These are phyloP conservation scores for Drosophila elegans DNA, from an alignment of 1,140 invertebrate genomes.

Conservation along the genomic window DNA sequence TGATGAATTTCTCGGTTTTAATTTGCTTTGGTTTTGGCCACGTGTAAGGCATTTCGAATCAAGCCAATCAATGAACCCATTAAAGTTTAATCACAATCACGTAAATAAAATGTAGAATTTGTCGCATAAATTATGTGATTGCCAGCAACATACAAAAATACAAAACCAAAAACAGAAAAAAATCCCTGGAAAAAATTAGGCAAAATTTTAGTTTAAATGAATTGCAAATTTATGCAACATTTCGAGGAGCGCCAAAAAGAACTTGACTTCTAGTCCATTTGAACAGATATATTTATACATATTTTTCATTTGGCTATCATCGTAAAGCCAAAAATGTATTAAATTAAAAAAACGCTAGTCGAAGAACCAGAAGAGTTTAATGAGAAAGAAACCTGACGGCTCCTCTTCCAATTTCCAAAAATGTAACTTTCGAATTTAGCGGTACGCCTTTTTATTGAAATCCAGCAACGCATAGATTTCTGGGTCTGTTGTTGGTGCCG, in stretches of 20 bases:
- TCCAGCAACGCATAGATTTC: slow-evolving; percentile 36
- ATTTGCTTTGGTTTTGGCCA: slow-evolving; percentile 32
- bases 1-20: slow-evolving; percentile 59
- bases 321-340: slow-evolving; percentile 79
- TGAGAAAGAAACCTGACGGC: slow-evolving; percentile 79
- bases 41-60: slow-evolving; percentile 66
- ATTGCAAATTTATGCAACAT: slow-evolving; percentile 78
- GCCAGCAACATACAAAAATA: slow-evolving; percentile 27
- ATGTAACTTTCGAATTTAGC: slow-evolving; percentile 83
- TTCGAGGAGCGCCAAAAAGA: slow-evolving; percentile 77
- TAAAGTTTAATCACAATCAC: slow-evolving; percentile 81
- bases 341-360: slow-evolving; percentile 63
- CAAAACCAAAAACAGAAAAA: slow-evolving; percentile 9
- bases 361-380: slow-evolving; percentile 68
- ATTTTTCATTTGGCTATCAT: slow-evolving; percentile 38
- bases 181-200: slow-evolving; percentile 69
- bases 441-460: slow-evolving; percentile 82
- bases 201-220: slow-evolving; percentile 69
- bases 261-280: slow-evolving; percentile 83
- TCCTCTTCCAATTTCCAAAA: slow-evolving; percentile 75
- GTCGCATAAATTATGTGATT: slow-evolving; percentile 80
- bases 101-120: slow-evolving; percentile 79
- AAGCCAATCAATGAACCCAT: slow-evolving; percentile 80
- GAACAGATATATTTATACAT: slow-evolving; percentile 30
- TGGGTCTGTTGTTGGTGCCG: slow-evolving; percentile 30